These are phyloP conservation scores for Sardina pilchardus DNA, from an alignment of 2,113 vertebrate species.

Conservation along the genomic window DNA sequence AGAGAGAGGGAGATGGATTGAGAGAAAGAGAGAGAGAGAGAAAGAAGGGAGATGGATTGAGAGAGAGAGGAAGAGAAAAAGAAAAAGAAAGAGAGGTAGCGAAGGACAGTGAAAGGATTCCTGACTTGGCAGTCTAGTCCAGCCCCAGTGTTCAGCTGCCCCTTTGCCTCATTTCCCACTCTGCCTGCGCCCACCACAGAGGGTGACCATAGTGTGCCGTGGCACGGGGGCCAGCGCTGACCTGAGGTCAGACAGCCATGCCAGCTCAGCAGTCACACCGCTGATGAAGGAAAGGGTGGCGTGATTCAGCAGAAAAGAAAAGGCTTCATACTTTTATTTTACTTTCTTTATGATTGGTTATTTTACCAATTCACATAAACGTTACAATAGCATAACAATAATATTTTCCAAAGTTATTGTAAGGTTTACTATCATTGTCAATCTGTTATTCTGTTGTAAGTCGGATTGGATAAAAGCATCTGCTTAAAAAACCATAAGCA, in stretches of 20 bases:
- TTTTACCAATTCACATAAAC: too few species aligned
- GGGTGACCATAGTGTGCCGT: not conserved
- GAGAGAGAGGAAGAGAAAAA: conserved; percentile 55
- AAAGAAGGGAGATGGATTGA: conserved; percentile 38
- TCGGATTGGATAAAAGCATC: too few species aligned
- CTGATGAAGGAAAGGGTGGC: conserved; percentile 17
- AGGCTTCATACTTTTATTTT: not conserved
- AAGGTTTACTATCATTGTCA: too few species aligned
- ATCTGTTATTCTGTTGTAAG: too few species aligned
- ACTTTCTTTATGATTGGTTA: too few species aligned
- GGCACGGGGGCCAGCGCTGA: not conserved
- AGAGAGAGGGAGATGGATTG: not conserved
- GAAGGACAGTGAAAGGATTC: conserved; percentile 46
- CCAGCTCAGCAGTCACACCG: not conserved
- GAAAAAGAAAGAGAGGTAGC: conserved; percentile 55
- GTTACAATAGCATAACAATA: too few species aligned
- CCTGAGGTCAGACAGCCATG: conserved; percentile 1
- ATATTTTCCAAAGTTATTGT: too few species aligned
- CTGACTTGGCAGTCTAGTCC: conserved; percentile 50
- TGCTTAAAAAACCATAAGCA: too few species aligned
- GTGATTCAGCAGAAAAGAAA: not conserved
- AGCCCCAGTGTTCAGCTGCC: not conserved
- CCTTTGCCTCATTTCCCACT: conserved; percentile 38
- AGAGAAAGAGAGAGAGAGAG: conserved; percentile 43
- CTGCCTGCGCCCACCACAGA: conserved; percentile 41